Conservation (phyloP, 2,888 invertebrate species). For the Pristionchus exspectatus region DNA sequence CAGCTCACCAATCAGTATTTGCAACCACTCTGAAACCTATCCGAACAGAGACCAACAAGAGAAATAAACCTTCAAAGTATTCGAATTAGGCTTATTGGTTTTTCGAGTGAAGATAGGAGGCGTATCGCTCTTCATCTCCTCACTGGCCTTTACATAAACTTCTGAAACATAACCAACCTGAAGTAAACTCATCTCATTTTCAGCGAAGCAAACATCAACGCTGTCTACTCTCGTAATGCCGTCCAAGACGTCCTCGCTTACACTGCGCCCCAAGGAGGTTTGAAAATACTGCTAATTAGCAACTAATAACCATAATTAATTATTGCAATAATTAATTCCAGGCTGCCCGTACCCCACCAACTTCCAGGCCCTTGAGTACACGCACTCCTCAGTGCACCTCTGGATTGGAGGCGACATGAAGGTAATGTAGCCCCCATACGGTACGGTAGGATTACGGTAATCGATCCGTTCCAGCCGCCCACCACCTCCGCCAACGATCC, state of each 20-base stretch:
- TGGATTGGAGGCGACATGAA: slow-evolving; percentile 78
- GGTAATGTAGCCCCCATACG: background rate
- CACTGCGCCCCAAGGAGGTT: slow-evolving; percentile 71
- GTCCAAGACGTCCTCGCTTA: slow-evolving; percentile 76
- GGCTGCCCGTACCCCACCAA: slow-evolving; percentile 77
- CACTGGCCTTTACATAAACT: background rate
- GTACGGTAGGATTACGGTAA: background rate
- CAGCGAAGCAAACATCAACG: slow-evolving; percentile 73
- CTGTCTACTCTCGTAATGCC: slow-evolving; percentile 72
- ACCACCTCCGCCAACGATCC: slow-evolving; percentile 74
- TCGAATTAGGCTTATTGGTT: background rate
- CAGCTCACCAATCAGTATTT: background rate
- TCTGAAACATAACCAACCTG: background rate
- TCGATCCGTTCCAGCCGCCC: slow-evolving; percentile 60
- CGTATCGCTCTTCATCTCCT: background rate
- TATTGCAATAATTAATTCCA: background rate
- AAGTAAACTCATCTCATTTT: slow-evolving; percentile 45
- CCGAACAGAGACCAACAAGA: background rate
- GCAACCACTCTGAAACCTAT: background rate
- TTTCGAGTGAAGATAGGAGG: background rate
- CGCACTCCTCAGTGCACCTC: slow-evolving; percentile 75
- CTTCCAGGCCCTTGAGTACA: slow-evolving; percentile 77
- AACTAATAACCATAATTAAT: background rate
- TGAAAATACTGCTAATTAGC: background rate
- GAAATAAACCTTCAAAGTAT: background rate